Base-by-base conservation (phyloP, 2,888 invertebrate species). In the Drosophila atripex region DNA sequence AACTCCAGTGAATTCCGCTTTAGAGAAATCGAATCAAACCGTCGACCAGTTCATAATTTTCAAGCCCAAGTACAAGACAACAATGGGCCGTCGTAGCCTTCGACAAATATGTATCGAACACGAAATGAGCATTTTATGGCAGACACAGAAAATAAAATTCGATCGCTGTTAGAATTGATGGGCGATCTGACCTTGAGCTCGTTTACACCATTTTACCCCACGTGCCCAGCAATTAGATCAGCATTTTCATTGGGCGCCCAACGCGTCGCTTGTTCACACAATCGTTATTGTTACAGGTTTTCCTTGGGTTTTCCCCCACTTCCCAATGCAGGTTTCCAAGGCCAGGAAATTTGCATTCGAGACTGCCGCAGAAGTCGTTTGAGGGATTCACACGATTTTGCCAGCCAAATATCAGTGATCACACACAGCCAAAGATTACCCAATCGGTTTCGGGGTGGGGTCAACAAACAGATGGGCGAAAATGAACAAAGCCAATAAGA, bases 401-500 rank as follows among this genome's bases (percentile, higher is more conserved):
- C 47, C 68, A 65, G 45, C 14, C 12, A 32, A 41, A 54, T 41
- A 41, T 55, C 49, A 54, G 47, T 60, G 63, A 60, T 64, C 60
- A 77, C 72, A 80, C 41, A 71, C 50, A 43, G 38, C 43, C n/a
- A 21, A 43, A 43, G 60, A 86, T 83, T 80, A 82, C 73, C 54
- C 73, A 68, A 82, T 49, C 43, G 32, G 11, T 55, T 51, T 47
- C 38, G 50, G 63, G 74, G 77, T 64, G 77, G 63, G 49, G 65
- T 61, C 78, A 71, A 63, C 69, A 60, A 69, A 77, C 77, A 80
- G 66, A 64, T 47, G 50, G 75, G 46, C 63, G 80, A 66, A 72
- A 82, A 82, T 82, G 72, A 75, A 63, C 61, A 74, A 49, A 76
- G 80, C 84, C 73, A 80, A 86, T 79, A 80, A 79, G 58, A n/a